These are phyloP conservation scores for Pinctada fucata DNA, from an alignment of 2,888 invertebrate genomes.

Conservation along the genomic window DNA sequence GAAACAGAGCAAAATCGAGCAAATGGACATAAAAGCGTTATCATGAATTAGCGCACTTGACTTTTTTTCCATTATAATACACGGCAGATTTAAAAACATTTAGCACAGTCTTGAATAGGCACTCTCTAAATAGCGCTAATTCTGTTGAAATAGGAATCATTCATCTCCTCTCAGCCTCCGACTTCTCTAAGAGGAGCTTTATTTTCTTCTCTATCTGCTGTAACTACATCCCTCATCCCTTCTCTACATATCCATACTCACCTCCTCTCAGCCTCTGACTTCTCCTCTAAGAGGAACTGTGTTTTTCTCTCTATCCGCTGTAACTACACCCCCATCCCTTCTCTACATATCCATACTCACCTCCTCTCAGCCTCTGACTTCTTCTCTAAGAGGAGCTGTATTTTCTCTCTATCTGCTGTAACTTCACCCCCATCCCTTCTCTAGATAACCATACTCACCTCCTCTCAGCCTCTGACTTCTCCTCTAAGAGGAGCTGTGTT, in stretches of 20 bases:
- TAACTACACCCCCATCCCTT: constrained; percentile 65
- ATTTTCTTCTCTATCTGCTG: no score
- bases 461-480: constrained; percentile 76
- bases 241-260: constrained; percentile 64
- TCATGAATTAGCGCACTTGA: no score
- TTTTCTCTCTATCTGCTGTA: constrained; percentile 75
- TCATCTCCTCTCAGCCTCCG: no score
- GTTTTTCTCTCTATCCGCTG: constrained; percentile 76
- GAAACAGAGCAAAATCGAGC: no score
- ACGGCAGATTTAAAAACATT: no score
- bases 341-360: constrained; percentile 65
- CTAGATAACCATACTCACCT: constrained; percentile 57
- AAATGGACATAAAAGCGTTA: no score
- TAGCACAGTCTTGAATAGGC: no score
- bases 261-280: constrained; percentile 75
- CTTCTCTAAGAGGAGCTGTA: constrained; percentile 72
- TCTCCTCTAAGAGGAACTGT: constrained; percentile 73
- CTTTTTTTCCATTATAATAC: no score
- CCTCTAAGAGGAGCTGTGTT: constrained; percentile 72
- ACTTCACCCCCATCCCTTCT: constrained; percentile 41
- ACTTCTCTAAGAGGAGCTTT: no score
- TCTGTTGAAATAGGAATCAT: no score
- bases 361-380: constrained; percentile 75
- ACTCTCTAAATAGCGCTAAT: no score
- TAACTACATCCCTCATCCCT: constrained; percentile 64